Percentiles rank a stretch among this genome's conserved stretches.
Conservation (phyloP, 2,888 invertebrate species). For the Myathropa florea region DNA sequence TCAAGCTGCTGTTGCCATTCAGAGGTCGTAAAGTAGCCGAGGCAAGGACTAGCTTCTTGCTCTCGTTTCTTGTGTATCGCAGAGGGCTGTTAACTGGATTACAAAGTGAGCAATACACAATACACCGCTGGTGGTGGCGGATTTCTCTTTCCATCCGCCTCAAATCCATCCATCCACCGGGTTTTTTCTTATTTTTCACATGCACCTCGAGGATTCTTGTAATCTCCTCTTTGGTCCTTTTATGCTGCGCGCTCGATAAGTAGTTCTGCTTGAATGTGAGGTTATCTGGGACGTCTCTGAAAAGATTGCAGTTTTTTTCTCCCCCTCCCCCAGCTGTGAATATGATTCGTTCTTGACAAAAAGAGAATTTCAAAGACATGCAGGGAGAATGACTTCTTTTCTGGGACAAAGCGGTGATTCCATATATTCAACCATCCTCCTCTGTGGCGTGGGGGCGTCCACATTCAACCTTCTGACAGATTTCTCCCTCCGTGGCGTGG, state of each 20-base stretch:
- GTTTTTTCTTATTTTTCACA: too few relatives aligned
- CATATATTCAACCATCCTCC: background rate
- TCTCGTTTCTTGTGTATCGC: slow-evolving; percentile 1
- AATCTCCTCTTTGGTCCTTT: slow-evolving; percentile 25
- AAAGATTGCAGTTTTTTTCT: slow-evolving; percentile 15
- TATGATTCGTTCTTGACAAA: background rate
- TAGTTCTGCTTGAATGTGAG: slow-evolving; percentile 30
- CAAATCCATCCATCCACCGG: background rate
- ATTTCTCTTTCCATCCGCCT: background rate
- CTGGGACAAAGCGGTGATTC: background rate
- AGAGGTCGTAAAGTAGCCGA: slow-evolving; percentile 58
- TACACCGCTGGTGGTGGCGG: too few relatives aligned
- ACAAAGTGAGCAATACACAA: slow-evolving; percentile 56
- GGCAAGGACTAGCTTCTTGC: slow-evolving; percentile 5
- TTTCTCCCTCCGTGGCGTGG: background rate
- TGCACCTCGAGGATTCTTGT: slow-evolving; percentile 42
- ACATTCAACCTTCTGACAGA: background rate
- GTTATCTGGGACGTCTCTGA: slow-evolving; percentile 53
- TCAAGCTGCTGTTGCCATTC: slow-evolving; percentile 39
- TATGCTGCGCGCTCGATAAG: background rate
- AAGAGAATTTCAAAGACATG: background rate
- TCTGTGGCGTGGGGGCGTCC: background rate
- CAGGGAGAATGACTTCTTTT: background rate
- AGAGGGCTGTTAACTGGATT: slow-evolving; percentile 57
- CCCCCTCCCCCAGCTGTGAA: background rate